A percentile compares a stretch with the other conserved stretches of the same genome.
These are phyloP conservation scores for Pygocentrus nattereri DNA, from an alignment of 2,797 vertebrate species.

Conservation along the genomic window DNA sequence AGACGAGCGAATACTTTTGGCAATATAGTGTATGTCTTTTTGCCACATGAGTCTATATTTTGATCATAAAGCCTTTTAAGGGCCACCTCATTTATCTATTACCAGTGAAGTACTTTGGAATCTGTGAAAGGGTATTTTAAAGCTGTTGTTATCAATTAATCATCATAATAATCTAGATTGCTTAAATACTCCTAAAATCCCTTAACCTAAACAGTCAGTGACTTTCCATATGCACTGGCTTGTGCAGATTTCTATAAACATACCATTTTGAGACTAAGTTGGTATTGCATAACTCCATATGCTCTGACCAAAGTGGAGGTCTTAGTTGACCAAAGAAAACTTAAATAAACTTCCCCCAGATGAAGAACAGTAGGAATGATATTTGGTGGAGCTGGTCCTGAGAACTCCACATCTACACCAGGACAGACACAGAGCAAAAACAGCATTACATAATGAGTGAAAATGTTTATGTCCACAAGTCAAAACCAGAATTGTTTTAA, in stretches of 20 bases:
- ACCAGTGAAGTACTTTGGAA: too few species aligned
- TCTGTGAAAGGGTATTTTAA: too few species aligned
- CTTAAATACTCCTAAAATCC: background rate
- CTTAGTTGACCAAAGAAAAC: slow-evolving; percentile 10
- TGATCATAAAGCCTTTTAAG: too few species aligned
- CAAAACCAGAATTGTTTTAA: slow-evolving; percentile 41
- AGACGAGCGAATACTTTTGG: too few species aligned
- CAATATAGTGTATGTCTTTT: too few species aligned
- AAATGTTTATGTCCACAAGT: slow-evolving; percentile 42
- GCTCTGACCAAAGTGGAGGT: background rate
- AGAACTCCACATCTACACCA: slow-evolving; percentile 5
- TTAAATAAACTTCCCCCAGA: background rate
- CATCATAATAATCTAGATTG: background rate
- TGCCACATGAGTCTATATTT: too few species aligned
- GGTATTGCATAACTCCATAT: slow-evolving; percentile 12
- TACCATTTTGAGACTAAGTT: background rate
- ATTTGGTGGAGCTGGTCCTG: slow-evolving; percentile 25
- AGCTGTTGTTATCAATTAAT: background rate
- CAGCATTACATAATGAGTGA: slow-evolving; percentile 58
- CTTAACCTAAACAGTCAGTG: background rate
- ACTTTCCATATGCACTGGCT: background rate
- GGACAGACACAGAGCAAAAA: slow-evolving; percentile 28
- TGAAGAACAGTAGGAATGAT: background rate
- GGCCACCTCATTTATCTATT: too few species aligned
- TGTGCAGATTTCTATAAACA: background rate